These are phyloP conservation scores for Protonemura montana DNA, from an alignment of 2,888 invertebrate genomes.

Conservation along the genomic window DNA sequence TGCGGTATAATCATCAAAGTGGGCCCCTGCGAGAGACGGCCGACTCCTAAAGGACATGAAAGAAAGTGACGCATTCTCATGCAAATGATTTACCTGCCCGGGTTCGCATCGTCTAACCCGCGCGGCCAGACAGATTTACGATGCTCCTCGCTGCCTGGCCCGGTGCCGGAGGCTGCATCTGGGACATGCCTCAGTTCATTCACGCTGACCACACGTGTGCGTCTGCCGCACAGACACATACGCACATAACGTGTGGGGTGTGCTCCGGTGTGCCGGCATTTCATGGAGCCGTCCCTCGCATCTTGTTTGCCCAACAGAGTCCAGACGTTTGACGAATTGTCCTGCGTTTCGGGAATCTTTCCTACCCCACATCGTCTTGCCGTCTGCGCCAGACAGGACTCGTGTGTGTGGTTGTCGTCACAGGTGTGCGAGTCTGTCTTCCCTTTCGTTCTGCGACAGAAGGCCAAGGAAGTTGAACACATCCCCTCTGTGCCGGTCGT, in stretches of 20 bases:
- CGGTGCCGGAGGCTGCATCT: neutral
- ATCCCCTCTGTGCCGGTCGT: neutral
- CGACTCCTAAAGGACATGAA: neutral
- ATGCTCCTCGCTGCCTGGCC: neutral
- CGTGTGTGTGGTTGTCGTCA: neutral
- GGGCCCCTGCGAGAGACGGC: neutral
- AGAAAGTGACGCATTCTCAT: slow-evolving; percentile 7
- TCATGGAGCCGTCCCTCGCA: neutral
- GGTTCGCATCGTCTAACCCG: neutral
- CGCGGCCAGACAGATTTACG: neutral
- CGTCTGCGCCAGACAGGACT: neutral
- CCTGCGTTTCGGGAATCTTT: neutral
- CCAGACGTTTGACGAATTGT: neutral
- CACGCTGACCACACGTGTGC: neutral
- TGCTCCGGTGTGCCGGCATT: neutral
- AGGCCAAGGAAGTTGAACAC: neutral
- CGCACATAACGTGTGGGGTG: neutral
- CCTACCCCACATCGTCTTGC: neutral
- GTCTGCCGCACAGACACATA: neutral
- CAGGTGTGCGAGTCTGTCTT: neutral
- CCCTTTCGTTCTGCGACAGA: neutral
- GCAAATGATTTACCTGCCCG: neutral
- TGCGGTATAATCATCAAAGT: neutral
- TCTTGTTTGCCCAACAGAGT: neutral
- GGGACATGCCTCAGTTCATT: neutral